Percentiles rank a stretch among this genome's conserved stretches.
Evolutionary conservation across 2,113 vertebrate species (phyloP).

Genomic region (Spilogale gracilis): DNA sequence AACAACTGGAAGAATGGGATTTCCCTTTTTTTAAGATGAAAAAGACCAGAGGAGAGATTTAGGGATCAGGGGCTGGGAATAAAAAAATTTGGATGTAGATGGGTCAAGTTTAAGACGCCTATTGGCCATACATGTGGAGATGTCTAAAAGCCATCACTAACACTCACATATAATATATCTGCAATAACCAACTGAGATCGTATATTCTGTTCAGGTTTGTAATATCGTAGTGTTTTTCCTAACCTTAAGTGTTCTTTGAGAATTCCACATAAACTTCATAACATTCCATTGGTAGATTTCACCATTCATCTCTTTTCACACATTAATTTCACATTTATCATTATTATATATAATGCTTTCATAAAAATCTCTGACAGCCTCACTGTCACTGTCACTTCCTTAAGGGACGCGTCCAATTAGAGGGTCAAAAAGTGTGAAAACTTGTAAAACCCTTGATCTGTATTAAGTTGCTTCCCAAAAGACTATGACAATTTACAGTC

Average conservation of each 20-base stretch:
- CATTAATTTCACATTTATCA: background rate
- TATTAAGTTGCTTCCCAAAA: background rate
- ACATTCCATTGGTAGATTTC: background rate
- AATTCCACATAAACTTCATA: constrained; percentile 22
- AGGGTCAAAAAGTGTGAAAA: background rate
- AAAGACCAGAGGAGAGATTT: background rate
- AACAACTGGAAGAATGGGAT: background rate
- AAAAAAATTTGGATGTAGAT: background rate
- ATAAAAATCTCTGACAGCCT: constrained; percentile 28
- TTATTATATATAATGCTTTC: background rate
- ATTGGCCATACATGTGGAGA: background rate
- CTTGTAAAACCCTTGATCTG: background rate
- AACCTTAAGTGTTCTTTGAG: background rate
- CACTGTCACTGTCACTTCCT: background rate
- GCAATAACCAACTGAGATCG: background rate
- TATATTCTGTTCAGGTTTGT: background rate
- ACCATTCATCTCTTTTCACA: constrained; percentile 36
- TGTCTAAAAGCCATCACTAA: background rate
- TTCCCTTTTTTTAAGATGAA: background rate
- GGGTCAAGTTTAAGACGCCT: background rate
- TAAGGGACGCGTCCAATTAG: background rate
- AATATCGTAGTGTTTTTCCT: background rate
- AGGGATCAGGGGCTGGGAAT: background rate
- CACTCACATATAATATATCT: background rate
- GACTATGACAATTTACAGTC: background rate